Conservation (phyloP, 2,113 vertebrate species). For the Alouatta palliata region DNA sequence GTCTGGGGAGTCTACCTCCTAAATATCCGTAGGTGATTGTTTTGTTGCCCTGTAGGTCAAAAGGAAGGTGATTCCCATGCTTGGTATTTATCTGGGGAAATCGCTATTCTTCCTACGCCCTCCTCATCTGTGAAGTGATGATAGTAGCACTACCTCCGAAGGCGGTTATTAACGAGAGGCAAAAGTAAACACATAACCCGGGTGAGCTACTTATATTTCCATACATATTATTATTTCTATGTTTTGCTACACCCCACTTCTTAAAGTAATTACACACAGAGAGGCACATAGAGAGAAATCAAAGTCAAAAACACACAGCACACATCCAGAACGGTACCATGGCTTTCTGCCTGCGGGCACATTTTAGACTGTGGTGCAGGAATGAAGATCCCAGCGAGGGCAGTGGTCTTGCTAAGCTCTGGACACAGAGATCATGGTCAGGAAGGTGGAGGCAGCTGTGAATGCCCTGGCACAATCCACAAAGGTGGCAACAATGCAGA, state of each 20-base stretch:
- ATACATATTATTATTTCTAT: rapidly evolving
- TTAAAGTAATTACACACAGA: neutral
- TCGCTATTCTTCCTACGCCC: neutral
- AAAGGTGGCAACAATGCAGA: neutral
- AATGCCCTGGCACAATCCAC: neutral
- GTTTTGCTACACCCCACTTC: neutral
- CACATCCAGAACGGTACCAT: neutral
- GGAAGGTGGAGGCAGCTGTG: neutral
- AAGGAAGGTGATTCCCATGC: neutral
- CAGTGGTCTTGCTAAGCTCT: no score
- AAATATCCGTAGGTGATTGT: rapidly evolving
- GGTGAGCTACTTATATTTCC: neutral
- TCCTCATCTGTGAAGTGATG: neutral
- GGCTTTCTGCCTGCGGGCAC: neutral
- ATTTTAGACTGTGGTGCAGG: neutral
- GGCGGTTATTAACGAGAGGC: neutral
- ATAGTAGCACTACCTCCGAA: rapidly evolving
- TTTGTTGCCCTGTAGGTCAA: neutral
- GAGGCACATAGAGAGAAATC: neutral
- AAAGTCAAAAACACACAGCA: neutral
- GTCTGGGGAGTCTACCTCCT: neutral
- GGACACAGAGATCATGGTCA: neutral
- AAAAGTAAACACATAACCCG: neutral
- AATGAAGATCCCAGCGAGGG: neutral
- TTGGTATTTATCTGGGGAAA: rapidly evolving